Percentiles rank a stretch among this genome's conserved stretches.
These are phyloP conservation scores for Myotis davidii DNA, from an alignment of 2,113 vertebrate genomes.

Conservation along the genomic window DNA sequence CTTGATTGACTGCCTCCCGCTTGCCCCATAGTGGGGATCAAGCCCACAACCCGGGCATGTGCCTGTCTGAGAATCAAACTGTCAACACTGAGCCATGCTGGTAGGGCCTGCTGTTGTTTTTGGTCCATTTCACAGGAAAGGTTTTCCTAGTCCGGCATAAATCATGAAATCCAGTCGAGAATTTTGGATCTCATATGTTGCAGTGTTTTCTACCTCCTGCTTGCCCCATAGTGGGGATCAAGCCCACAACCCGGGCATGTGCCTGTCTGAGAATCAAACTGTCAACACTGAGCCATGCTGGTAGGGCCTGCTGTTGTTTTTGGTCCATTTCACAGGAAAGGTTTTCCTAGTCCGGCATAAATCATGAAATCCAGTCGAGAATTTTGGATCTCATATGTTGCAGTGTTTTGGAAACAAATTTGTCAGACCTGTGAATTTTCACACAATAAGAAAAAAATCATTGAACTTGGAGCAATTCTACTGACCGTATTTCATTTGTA, in stretches of 20 bases:
- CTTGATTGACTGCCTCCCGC: too few species aligned
- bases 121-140: background rate
- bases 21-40: too few species aligned
- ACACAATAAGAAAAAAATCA: conserved; percentile 6
- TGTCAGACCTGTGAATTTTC: background rate
- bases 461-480: background rate
- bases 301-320: background rate
- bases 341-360: background rate
- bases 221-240: too few species aligned
- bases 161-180: background rate
- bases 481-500: background rate
- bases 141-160: background rate
- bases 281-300: too few species aligned
- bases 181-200: too few species aligned
- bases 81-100: too few species aligned
- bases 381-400: background rate
- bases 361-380: background rate
- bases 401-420: background rate
- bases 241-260: too few species aligned
- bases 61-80: too few species aligned
- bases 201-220: too few species aligned
- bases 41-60: too few species aligned
- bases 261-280: too few species aligned
- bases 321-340: background rate
- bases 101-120: background rate